Evolutionary conservation across 1,140 invertebrate species (phyloP), one percentile per base, ranked within the genome.

Genomic region (Drosophila persimilis): DNA sequence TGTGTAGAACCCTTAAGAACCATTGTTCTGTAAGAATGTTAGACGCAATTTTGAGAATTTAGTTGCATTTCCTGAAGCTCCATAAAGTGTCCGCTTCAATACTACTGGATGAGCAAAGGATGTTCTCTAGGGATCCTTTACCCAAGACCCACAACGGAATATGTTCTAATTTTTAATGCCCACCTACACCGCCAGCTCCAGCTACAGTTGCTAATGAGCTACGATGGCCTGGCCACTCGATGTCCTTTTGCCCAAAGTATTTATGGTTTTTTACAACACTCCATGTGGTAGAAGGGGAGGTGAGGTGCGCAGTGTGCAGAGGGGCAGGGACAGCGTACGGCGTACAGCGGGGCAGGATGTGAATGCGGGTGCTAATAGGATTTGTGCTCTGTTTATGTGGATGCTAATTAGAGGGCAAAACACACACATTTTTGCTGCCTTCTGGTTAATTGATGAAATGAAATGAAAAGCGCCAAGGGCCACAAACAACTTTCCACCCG

Each of bases 381-480:
- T 85, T 80, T 80, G 59, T 59, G 65, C 73, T 81, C 78, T 85
- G 81, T 85, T 85, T 85, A 85, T 86, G 78, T 88, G 55, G 77
- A 85, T 85, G 81, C 83, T 85, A 85, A 85, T 85, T 86, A 86
- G 81, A 85, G 81, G 65, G 73, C 67, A 85, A 80, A 85, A 80
- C 44, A 56, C 26, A 48, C 80, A 83, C 74, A 83, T 71, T 88
- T 85, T 58, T 85, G 77, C 59, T 81, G 81, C 83, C 77, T 67
- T 85, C 67, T 80, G 83, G 65, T 86, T 85, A 85, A 85, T 85
- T 85, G 81, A 85, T 88, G 81, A 85, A 85, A 80, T 81, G 83
- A 86, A 86, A 77, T 61, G 69, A 73, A 52, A 51, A 74, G 44
- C 24, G 43, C 24, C 4, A 6, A 58, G 31, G 54, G 62, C 7